Base-by-base conservation (phyloP, 1,140 invertebrate species). In the Cardiocondyla obscurior region DNA sequence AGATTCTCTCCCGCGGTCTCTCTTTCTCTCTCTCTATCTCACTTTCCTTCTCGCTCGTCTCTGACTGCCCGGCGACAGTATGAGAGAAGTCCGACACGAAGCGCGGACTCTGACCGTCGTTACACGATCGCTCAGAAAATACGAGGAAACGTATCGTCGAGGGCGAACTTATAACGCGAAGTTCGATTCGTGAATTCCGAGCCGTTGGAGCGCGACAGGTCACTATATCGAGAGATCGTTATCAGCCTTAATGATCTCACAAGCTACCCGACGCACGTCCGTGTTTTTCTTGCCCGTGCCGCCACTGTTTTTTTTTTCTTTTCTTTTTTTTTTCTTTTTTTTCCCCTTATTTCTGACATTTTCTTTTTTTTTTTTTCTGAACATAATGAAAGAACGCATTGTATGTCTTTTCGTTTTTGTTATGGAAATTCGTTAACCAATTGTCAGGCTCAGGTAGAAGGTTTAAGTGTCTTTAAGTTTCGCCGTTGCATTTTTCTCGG, bases 231-330 rank as follows among this genome's bases (percentile, higher is more conserved):
- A 69, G 46, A 79, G 74, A 65, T 79, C 74, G 74, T 79, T 79
- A 79, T 69, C 74, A 79, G 62, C 44, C 69, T 53, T 79, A 79
- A 79, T 79, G 74, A 79, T 77, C 74, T 83, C 44, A 25, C 81
- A 46, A 77, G 69, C 42, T 77, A 77, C 57, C 53, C 25, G 51
- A 44, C 77, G 25, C 49, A 39, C 55, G 55, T 28, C 62, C 53
- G n/a, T 77, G 58, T 46, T 60, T 83, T 77, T 57, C 44, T 57
- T 67, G 36, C 58, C 12, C n/a, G n/a, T 25, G 4, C n/a, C 19
- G 5, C 1, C n/a, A n/a, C n/a, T n/a, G 30, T 25, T 6, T 7
- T 33, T 51, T 64, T 39, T 3, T 3, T 39, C 16, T 22, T 28
- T 49, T 3, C 16, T 30, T 51, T 51, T 53, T 19, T 19, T 4